A percentile compares a stretch with the other conserved stretches of the same genome.
phyloP scores from a whole-genome alignment of 2,888 invertebrate species.

The Camptogramma bilineatum region DNA sequence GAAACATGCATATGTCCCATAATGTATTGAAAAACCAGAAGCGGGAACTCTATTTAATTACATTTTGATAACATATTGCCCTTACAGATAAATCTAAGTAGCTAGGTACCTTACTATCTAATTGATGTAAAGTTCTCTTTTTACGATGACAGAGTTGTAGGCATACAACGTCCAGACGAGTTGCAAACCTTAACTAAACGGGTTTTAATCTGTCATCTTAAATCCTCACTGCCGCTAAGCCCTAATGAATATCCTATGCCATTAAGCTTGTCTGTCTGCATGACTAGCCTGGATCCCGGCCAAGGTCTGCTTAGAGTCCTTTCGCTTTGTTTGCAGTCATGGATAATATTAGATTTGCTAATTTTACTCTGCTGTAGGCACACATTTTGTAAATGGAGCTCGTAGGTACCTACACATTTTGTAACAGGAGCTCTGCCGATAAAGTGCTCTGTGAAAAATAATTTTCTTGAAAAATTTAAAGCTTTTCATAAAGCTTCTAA shows the following conservation, averaged over 20 bases:
- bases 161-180: not conserved
- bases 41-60: not conserved
- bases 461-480: not conserved
- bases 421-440: not conserved
- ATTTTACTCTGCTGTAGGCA: conserved; percentile 23
- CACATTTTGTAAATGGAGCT: not conserved
- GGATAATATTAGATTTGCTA: conserved; percentile 38
- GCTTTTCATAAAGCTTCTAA: too few species aligned
- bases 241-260: conserved; percentile 39
- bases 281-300: conserved; percentile 70
- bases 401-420: too few species aligned
- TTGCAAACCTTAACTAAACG: not conserved
- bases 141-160: too few species aligned
- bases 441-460: not conserved
- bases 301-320: conserved; percentile 70
- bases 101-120: not conserved
- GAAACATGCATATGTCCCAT: not conserved
- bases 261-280: conserved; percentile 51
- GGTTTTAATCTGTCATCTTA: conserved; percentile 17
- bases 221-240: conserved; percentile 30
- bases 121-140: not conserved
- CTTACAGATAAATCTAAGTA: conserved; percentile 7
- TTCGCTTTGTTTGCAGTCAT: conserved; percentile 66
- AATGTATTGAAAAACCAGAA: not conserved
- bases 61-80: conserved; percentile 8